Evolutionary conservation across 2,888 invertebrate genomes (phyloP).

Genomic region (Catocala sponsa): DNA sequence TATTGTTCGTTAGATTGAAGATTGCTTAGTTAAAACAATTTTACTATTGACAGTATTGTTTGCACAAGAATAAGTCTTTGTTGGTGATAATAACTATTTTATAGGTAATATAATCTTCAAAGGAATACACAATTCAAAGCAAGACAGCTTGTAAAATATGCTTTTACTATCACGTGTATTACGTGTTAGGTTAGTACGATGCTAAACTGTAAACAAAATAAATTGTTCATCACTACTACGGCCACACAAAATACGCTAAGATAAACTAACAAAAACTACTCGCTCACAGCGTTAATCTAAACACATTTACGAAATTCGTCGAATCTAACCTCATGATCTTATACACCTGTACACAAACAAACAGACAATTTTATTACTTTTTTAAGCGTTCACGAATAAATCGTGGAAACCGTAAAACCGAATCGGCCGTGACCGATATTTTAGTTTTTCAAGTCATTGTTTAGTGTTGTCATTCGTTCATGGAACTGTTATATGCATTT

Average conservation of each 20-base stretch:
- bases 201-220: not conserved
- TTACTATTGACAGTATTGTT: too few species aligned
- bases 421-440: constrained; percentile 45
- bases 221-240: not conserved
- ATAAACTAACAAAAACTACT: not conserved
- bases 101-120: too few species aligned
- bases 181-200: too few species aligned
- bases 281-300: not conserved
- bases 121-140: too few species aligned
- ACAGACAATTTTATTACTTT: constrained; percentile 19
- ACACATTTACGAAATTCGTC: constrained; percentile 11
- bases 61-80: too few species aligned
- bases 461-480: constrained; percentile 20
- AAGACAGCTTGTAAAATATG: too few species aligned
- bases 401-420: constrained; percentile 34
- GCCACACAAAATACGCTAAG: not conserved
- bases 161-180: too few species aligned
- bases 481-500: constrained; percentile 29
- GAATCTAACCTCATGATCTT: constrained; percentile 14
- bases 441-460: constrained; percentile 22
- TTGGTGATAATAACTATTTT: too few species aligned
- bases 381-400: constrained; percentile 20
- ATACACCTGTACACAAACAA: constrained; percentile 18
- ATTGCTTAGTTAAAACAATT: too few species aligned
- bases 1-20: too few species aligned